Percentiles rank a stretch among this genome's conserved stretches.
Conservation (phyloP, 2,113 vertebrate genomes). For the Rhizomys pruinosus region DNA sequence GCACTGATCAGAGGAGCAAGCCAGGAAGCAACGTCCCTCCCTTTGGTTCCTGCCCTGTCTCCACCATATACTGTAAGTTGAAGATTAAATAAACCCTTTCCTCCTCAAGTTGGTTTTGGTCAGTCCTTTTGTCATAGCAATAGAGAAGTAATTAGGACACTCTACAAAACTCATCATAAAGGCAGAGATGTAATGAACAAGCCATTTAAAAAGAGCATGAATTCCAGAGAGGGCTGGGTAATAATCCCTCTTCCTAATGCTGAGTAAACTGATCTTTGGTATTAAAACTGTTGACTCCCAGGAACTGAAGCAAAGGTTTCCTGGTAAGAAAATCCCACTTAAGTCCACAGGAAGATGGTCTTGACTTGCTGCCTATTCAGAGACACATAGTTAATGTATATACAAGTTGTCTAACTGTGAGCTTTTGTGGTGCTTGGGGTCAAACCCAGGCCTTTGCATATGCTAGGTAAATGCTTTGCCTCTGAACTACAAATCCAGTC, state of each 20-base stretch:
- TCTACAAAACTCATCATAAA: background rate
- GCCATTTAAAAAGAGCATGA: background rate
- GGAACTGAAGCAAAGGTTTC: slow-evolving; percentile 14
- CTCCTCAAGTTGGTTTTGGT: too few relatives aligned
- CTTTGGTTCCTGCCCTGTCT: too few relatives aligned
- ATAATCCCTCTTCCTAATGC: slow-evolving; percentile 12
- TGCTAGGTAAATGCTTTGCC: background rate
- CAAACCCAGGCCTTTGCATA: background rate
- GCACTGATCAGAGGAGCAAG: too few relatives aligned
- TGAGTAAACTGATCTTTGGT: slow-evolving; percentile 42
- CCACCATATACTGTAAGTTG: too few relatives aligned
- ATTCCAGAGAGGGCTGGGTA: slow-evolving; percentile 1
- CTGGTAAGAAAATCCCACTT: slow-evolving; percentile 33
- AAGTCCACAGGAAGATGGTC: background rate
- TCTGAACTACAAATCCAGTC: background rate
- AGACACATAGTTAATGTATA: background rate
- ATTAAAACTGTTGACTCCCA: background rate
- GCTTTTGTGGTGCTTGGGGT: background rate
- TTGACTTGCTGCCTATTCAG: background rate
- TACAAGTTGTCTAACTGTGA: background rate
- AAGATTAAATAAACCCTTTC: too few relatives aligned
- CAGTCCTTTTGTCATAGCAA: too few relatives aligned
- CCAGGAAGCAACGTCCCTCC: too few relatives aligned
- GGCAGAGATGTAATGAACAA: background rate
- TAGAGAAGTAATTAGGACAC: too few relatives aligned